These are phyloP conservation scores for Orthosia incerta DNA, from an alignment of 2,888 invertebrate species.

Conservation along the genomic window DNA sequence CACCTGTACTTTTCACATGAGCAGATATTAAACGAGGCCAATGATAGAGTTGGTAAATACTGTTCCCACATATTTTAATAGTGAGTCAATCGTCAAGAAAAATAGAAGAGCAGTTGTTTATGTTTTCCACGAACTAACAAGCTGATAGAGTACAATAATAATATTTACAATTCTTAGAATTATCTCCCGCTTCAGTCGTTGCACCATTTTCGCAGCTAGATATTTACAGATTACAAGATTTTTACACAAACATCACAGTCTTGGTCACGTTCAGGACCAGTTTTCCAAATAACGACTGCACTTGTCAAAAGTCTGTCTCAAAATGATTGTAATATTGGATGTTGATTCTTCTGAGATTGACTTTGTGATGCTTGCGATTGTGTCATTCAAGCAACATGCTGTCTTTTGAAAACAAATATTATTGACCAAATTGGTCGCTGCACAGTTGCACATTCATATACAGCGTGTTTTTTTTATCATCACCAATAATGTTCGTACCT, in stretches of 20 bases:
- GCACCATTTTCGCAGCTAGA: conserved; percentile 14
- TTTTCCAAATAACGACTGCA: not conserved
- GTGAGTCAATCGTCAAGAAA: no score
- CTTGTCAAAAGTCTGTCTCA: not conserved
- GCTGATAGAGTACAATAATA: conserved; percentile 23
- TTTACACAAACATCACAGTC: conserved; percentile 3
- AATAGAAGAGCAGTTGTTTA: conserved; percentile 10
- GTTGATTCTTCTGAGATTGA: conserved; percentile 7
- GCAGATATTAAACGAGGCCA: no score
- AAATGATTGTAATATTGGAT: conserved; percentile 13
- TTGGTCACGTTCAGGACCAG: not conserved
- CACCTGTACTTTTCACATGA: no score
- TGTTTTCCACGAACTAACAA: conserved; percentile 6
- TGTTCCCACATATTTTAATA: no score
- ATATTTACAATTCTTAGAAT: conserved; percentile 45
- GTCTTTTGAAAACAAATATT: conserved; percentile 29
- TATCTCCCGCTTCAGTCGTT: conserved; percentile 20
- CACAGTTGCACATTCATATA: no score
- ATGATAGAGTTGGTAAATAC: no score
- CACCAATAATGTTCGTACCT: no score
- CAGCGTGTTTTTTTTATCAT: no score
- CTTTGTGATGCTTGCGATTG: conserved; percentile 24
- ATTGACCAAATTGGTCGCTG: not conserved
- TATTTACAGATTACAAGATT: conserved; percentile 7
- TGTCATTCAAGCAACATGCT: conserved; percentile 22